Evolutionary conservation across 2,888 invertebrate species (phyloP).

Genomic region (Leptodirus hochenwartii): DNA sequence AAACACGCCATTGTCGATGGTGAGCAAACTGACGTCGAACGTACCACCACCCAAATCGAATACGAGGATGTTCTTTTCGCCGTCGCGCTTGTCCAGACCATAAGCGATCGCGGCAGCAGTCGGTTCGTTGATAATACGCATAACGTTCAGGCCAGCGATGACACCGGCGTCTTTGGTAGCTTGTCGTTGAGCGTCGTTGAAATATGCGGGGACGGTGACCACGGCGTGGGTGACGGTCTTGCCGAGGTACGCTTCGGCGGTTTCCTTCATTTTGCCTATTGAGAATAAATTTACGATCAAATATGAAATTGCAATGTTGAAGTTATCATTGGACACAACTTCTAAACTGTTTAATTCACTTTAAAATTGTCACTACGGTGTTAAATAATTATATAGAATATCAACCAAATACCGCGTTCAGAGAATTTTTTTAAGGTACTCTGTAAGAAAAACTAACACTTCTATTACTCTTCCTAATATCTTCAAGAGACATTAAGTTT

Average conservation of each 20-base stretch:
- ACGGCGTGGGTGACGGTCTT: conserved; percentile 79
- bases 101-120: conserved; percentile 96
- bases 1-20: conserved; percentile 97
- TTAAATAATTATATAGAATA: too few species aligned
- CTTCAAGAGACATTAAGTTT: too few species aligned
- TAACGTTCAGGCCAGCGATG: conserved; percentile 84
- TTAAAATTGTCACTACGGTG: too few species aligned
- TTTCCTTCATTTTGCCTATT: conserved; percentile 96
- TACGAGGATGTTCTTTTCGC: conserved; percentile 95
- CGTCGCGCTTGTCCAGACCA: conserved; percentile 91
- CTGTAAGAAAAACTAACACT: too few species aligned
- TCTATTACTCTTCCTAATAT: too few species aligned
- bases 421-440: too few species aligned
- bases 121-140: conserved; percentile 96
- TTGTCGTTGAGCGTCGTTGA: conserved; percentile 98
- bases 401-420: too few species aligned
- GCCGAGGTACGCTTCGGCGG: conserved; percentile 93
- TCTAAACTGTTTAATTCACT: too few species aligned
- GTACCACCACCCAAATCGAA: conserved; percentile 99
- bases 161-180: conserved; percentile 99
- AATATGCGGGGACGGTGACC: conserved; percentile 94
- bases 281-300: too few species aligned
- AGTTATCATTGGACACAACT: too few species aligned
- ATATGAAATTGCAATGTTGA: too few species aligned
- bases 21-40: conserved; percentile 94